Evolutionary conservation across 1,140 invertebrate species (phyloP).

Genomic region (Diabrotica virgifera): DNA sequence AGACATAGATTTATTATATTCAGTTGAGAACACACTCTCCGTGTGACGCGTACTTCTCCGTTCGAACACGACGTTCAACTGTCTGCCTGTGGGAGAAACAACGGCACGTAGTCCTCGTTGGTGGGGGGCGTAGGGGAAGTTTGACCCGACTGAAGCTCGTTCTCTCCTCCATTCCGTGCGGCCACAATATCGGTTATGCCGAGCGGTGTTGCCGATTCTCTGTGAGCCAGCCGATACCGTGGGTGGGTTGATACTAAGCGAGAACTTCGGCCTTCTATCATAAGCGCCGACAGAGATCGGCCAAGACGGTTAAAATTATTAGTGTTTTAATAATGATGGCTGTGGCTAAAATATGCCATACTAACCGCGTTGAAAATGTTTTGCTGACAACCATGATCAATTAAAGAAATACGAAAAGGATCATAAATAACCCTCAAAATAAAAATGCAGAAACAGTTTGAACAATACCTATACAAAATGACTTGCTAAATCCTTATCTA

Average conservation of each 20-base stretch:
- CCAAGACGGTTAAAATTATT: too few species aligned
- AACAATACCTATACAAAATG: too few species aligned
- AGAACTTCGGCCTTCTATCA: not conserved
- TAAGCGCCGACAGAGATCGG: not conserved
- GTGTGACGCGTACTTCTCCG: conserved; percentile 23
- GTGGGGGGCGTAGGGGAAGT: conserved; percentile 40
- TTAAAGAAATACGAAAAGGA: too few species aligned
- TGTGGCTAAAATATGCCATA: too few species aligned
- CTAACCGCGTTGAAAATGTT: too few species aligned
- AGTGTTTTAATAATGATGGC: too few species aligned
- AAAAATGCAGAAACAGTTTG: too few species aligned
- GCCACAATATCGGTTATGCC: conserved; percentile 49
- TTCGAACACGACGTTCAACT: conserved; percentile 36
- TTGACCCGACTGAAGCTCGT: conserved; percentile 42
- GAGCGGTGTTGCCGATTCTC: conserved; percentile 38
- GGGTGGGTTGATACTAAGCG: conserved; percentile 33
- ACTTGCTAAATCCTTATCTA: too few species aligned
- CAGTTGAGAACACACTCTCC: conserved; percentile 12
- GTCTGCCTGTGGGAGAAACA: conserved; percentile 38
- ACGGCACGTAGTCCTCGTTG: conserved; percentile 37
- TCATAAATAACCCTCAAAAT: too few species aligned
- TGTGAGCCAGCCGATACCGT: conserved; percentile 37
- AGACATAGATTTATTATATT: conserved; percentile 6
- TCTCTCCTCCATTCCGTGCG: conserved; percentile 46
- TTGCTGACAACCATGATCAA: too few species aligned